These are phyloP conservation scores for Hypomecis atomaria DNA, from an alignment of 2,888 invertebrate species.

Conservation along the genomic window DNA sequence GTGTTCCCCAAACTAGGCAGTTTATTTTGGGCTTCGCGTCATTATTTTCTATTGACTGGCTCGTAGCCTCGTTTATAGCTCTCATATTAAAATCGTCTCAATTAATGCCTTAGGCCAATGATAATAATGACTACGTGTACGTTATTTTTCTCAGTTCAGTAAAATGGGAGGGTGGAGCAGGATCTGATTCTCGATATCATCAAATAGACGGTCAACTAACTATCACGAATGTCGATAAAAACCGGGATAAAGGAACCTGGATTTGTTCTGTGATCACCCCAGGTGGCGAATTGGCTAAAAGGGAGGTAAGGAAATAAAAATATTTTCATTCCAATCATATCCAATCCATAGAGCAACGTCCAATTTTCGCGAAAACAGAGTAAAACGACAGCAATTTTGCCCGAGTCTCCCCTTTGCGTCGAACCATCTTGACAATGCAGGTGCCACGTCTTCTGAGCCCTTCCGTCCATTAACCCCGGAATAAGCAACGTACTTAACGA, in stretches of 20 bases:
- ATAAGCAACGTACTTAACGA: conserved; percentile 35
- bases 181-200: conserved; percentile 79
- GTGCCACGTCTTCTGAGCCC: conserved; percentile 31
- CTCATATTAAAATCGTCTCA: not conserved
- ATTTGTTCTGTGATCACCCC: conserved; percentile 91
- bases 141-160: conserved; percentile 70
- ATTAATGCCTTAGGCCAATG: not conserved
- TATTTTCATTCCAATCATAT: conserved; percentile 1
- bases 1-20: not conserved
- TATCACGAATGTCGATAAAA: conserved; percentile 86
- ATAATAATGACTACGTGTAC: not conserved
- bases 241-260: conserved; percentile 90
- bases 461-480: conserved; percentile 26
- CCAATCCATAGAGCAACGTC: conserved; percentile 12
- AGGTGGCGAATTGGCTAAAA: conserved; percentile 90
- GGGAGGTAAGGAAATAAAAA: conserved; percentile 84
- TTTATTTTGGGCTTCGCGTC: not conserved
- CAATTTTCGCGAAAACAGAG: conserved; percentile 32
- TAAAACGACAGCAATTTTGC: conserved; percentile 29
- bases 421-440: conserved; percentile 38
- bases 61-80: too few species aligned
- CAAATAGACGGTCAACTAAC: conserved; percentile 85
- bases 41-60: not conserved
- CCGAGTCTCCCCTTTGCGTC: conserved; percentile 27
- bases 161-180: conserved; percentile 86